Evolutionary conservation across 2,888 invertebrate genomes (phyloP).

Genomic region (Stenchaetothrips biformis): DNA sequence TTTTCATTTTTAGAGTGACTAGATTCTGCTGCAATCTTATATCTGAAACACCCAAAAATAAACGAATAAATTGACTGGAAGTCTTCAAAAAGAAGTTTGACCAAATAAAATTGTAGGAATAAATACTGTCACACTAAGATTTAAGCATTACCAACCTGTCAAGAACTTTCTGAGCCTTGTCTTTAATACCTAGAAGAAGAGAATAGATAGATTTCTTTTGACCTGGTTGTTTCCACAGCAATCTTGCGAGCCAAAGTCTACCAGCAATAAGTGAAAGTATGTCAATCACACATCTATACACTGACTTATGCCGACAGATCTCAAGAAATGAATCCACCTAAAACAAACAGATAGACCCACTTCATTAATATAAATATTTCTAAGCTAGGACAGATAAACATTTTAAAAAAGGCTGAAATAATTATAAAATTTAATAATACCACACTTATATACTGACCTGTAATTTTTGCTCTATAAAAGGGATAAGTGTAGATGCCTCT

Average conservation of each 20-base stretch:
- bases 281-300: conserved; percentile 37
- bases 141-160: conserved; percentile 29
- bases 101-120: background rate
- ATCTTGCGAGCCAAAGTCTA: conserved; percentile 32
- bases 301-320: conserved; percentile 43
- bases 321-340: conserved; percentile 43
- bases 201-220: conserved; percentile 34
- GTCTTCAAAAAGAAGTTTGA: background rate
- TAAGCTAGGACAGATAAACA: background rate
- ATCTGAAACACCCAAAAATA: background rate
- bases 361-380: background rate
- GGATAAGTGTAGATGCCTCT: conserved; percentile 35
- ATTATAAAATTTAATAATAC: background rate
- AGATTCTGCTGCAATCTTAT: background rate
- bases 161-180: conserved; percentile 32
- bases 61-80: background rate
- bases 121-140: background rate
- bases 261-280: conserved; percentile 35
- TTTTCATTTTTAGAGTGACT: conserved; percentile 15
- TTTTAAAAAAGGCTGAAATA: background rate
- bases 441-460: background rate
- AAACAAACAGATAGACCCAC: background rate
- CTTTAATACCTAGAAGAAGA: conserved; percentile 32
- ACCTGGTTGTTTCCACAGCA: conserved; percentile 35
- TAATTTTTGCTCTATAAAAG: conserved; percentile 35